These are phyloP conservation scores for Aegotheles bennettii DNA, from an alignment of 2,113 vertebrate genomes.

Conservation along the genomic window DNA sequence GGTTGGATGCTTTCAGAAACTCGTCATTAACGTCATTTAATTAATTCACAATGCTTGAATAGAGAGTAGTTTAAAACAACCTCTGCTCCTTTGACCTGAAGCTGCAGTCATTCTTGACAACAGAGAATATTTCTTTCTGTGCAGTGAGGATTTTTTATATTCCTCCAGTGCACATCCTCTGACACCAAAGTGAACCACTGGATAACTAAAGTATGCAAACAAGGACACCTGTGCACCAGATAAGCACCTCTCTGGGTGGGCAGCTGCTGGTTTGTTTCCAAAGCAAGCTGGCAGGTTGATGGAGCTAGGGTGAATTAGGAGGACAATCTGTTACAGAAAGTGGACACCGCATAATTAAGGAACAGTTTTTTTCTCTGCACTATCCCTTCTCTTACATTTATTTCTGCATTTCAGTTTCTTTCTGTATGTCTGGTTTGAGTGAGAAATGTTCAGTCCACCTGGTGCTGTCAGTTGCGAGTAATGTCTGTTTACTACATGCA, in stretches of 20 bases:
- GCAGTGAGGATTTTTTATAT: background rate
- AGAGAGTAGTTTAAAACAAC: background rate
- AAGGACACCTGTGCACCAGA: background rate
- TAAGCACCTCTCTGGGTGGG: background rate
- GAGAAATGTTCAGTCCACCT: slow-evolving; percentile 22
- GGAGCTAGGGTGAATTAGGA: slow-evolving; percentile 8
- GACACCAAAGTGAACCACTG: background rate
- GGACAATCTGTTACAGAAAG: slow-evolving; percentile 9
- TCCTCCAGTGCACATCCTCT: background rate
- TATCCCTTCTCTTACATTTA: background rate
- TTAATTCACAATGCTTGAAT: background rate
- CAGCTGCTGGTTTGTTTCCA: slow-evolving; percentile 24
- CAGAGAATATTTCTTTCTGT: background rate
- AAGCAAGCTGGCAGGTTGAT: slow-evolving; percentile 2
- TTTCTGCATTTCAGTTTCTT: background rate
- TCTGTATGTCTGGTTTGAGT: background rate
- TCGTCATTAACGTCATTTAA: background rate
- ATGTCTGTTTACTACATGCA: background rate
- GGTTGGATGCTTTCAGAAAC: background rate
- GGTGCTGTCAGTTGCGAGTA: background rate
- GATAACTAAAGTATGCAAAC: background rate
- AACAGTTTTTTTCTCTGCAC: background rate
- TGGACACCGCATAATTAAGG: slow-evolving; percentile 3
- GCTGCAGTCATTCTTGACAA: background rate
- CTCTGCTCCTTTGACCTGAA: background rate